Conservation (phyloP, 1,140 invertebrate species). For the Penaeus japonicus region DNA sequence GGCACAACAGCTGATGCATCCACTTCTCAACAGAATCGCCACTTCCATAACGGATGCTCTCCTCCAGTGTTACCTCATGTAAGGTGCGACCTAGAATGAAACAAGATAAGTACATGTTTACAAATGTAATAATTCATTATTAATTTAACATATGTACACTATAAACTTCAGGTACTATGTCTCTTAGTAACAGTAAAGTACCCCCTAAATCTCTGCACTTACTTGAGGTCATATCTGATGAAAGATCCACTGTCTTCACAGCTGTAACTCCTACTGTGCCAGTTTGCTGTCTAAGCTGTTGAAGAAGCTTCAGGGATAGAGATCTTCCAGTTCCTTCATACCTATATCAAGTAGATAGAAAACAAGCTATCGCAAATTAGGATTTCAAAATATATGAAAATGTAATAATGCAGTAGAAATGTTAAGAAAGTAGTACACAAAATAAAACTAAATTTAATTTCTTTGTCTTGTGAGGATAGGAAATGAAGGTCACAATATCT, state of each 20-base stretch:
- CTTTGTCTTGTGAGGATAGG: too few relatives aligned
- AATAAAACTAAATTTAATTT: too few relatives aligned
- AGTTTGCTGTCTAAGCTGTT: slow-evolving; percentile 79
- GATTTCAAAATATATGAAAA: too few relatives aligned
- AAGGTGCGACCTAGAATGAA: slow-evolving; percentile 18
- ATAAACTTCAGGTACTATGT: neutral
- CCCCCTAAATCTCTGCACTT: neutral
- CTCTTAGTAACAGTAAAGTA: neutral
- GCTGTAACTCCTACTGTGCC: neutral
- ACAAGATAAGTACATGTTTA: neutral
- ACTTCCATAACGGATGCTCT: slow-evolving; percentile 92
- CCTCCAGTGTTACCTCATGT: slow-evolving; percentile 77
- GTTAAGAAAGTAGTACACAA: too few relatives aligned
- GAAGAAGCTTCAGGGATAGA: slow-evolving; percentile 92
- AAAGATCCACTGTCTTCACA: neutral
- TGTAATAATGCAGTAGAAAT: too few relatives aligned
- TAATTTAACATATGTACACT: neutral
- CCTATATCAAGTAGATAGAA: slow-evolving; percentile 62
- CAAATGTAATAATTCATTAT: neutral
- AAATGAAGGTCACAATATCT: too few relatives aligned
- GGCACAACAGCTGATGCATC: slow-evolving; percentile 90
- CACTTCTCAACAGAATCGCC: slow-evolving; percentile 92
- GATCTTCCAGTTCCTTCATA: slow-evolving; percentile 99
- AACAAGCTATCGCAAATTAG: too few relatives aligned
- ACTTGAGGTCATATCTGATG: slow-evolving; percentile 4